Evolutionary conservation across 2,113 vertebrate genomes (phyloP).

Genomic region (Hemicordylus capensis): DNA sequence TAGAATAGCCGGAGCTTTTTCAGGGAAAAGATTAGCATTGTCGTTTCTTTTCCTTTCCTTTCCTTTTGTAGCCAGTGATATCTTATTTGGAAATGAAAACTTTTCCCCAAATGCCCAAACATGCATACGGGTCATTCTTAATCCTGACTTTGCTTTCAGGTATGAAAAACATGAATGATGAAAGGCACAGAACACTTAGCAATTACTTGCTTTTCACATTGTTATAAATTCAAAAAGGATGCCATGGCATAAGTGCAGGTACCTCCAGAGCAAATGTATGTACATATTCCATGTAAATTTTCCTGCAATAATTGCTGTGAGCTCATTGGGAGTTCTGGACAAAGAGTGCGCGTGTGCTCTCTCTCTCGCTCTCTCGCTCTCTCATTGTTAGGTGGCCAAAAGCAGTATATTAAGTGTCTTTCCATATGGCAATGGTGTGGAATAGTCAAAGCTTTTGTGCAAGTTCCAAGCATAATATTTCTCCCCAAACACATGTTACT

Average conservation of each 20-base stretch:
- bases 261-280: neutral
- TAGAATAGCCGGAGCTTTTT: neutral
- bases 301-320: neutral
- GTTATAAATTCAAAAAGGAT: neutral
- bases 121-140: neutral
- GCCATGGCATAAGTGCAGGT: neutral
- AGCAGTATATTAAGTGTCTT: neutral
- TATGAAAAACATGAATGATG: neutral
- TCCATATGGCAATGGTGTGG: no score
- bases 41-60: neutral
- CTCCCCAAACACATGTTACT: no score
- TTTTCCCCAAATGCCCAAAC: neutral
- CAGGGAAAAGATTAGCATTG: neutral
- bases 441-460: no score
- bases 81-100: neutral
- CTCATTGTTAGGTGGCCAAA: neutral
- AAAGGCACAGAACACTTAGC: neutral
- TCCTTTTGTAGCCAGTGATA: neutral
- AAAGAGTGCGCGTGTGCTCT: neutral
- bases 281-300: fast-evolving
- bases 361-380: neutral
- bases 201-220: neutral
- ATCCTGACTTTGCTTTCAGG: neutral
- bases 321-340: neutral
- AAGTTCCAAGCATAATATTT: no score